These are phyloP conservation scores for Haliclystus octoradiatus DNA, from an alignment of 30 jellyfish, hydroid and myxozoan genomes.

Conservation along the genomic window DNA sequence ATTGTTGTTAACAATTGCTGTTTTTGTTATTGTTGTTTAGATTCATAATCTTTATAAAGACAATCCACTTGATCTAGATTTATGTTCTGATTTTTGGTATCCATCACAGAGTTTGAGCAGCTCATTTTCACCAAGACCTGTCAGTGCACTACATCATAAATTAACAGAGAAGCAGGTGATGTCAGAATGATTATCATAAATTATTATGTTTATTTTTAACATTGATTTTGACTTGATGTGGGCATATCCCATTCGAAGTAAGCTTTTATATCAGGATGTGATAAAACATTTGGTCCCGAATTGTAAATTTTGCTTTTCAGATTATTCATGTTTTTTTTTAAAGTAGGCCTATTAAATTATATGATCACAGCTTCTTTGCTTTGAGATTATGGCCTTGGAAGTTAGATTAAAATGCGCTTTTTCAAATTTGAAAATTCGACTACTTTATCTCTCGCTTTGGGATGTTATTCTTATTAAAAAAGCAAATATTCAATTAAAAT, in stretches of 20 bases:
- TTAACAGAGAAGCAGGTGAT: constrained; percentile 57
- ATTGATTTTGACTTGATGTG: not conserved
- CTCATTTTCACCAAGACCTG: constrained; percentile 59
- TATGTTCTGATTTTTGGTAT: constrained; percentile 66
- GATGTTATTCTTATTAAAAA: too few species aligned
- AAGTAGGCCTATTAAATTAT: too few species aligned
- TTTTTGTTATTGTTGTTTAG: constrained; percentile 12
- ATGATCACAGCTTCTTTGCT: too few species aligned
- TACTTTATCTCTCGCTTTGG: too few species aligned
- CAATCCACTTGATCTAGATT: constrained; percentile 53
- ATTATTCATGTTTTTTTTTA: not conserved
- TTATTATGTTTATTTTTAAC: not conserved
- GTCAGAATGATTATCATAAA: not conserved
- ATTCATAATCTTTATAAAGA: constrained; percentile 40
- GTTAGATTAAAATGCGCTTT: too few species aligned
- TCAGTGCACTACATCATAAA: constrained; percentile 32
- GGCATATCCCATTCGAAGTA: not conserved
- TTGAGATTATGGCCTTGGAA: too few species aligned
- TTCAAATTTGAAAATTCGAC: too few species aligned
- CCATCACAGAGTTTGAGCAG: constrained; percentile 84
- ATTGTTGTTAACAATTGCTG: too few species aligned
- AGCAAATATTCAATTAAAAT: too few species aligned
- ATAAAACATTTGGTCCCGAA: too few species aligned
- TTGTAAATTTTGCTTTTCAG: not conserved
- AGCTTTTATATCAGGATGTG: too few species aligned